Evolutionary conservation across 2,113 vertebrate species (phyloP), one percentile per base, ranked within the genome.

Genomic region (Ailuropoda melanoleuca): DNA sequence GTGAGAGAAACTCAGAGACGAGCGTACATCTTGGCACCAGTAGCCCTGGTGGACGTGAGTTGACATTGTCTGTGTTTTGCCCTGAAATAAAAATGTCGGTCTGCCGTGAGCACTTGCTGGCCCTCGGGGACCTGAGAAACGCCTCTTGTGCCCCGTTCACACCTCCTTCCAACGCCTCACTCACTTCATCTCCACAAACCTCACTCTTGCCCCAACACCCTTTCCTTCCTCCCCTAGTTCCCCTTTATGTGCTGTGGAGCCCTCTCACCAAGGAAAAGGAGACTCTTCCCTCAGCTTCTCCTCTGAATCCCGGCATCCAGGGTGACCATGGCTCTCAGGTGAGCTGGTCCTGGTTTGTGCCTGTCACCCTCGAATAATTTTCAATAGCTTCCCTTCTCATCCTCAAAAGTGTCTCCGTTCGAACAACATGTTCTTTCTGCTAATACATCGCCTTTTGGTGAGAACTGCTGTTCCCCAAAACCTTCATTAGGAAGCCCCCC

Each of bases 11-110:
- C 72, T 1, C 56, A 46, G 92, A 29, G 8, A 17, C 2, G 53
- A 93, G 91, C 1, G 39, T 94, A 8, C 96, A 21, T 0, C 58
- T 31, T 78, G 37, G 93, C 50, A 8, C 85, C 17, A 39, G 37
- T 1, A 3, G 19, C 29, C 60, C 75, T 80, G 37, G 64, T 77
- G 97, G 97, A 60, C n/a, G 90, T 97, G 97, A 97, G 97, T 98
- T 98, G 97, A 98, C 98, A 94, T 48, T 96, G 24, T 31, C 26
- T 50, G 34, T 2, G 75, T 62, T 62, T 39, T 4, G 3, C 64
- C 43, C 88, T n/a, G 23, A 58, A 2, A 23, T 8, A 23, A 24
- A 53, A 46, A 7, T 7, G 0, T 29, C 10, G 0, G 37, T 18
- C 21, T 11, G 31, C 15, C 15, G 68, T 8, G 43, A 58, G 58